phyloP scores from a whole-genome alignment of 2,113 vertebrate genomes.

The Egretta garzetta region DNA sequence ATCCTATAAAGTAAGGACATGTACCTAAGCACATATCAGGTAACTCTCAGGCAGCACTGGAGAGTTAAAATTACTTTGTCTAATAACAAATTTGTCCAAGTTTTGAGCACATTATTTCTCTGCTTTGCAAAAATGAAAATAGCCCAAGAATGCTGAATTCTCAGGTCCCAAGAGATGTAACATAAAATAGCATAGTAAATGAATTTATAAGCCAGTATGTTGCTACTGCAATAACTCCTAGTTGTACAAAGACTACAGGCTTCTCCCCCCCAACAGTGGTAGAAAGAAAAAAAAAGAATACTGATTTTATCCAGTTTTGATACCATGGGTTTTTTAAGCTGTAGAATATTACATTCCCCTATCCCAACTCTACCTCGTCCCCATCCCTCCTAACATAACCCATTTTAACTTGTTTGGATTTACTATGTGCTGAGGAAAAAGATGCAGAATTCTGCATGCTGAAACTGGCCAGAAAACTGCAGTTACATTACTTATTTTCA shows the following conservation, averaged over 20 bases:
- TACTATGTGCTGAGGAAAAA: not conserved
- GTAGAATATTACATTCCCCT: not conserved
- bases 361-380: not conserved
- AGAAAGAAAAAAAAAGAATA: not conserved
- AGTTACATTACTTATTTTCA: not conserved
- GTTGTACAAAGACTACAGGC: not conserved
- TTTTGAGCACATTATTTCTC: slow-evolving; percentile 10
- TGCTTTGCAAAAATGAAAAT: not conserved
- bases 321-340: not conserved
- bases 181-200: not conserved
- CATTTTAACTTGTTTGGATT: not conserved
- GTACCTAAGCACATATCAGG: not conserved
- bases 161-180: not conserved
- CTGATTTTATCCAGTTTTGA: not conserved
- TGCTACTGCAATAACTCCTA: not conserved
- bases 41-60: not conserved
- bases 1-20: not conserved
- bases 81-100: not conserved
- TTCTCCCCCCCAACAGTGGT: not conserved
- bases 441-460: not conserved
- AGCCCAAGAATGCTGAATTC: not conserved
- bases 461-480: not conserved
- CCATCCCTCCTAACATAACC: not conserved
- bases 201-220: not conserved
- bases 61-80: not conserved